A percentile compares a stretch with the other conserved stretches of the same genome.
These are phyloP conservation scores for Liodrosophila aerea DNA, from an alignment of 2,888 invertebrate genomes.

Conservation along the genomic window DNA sequence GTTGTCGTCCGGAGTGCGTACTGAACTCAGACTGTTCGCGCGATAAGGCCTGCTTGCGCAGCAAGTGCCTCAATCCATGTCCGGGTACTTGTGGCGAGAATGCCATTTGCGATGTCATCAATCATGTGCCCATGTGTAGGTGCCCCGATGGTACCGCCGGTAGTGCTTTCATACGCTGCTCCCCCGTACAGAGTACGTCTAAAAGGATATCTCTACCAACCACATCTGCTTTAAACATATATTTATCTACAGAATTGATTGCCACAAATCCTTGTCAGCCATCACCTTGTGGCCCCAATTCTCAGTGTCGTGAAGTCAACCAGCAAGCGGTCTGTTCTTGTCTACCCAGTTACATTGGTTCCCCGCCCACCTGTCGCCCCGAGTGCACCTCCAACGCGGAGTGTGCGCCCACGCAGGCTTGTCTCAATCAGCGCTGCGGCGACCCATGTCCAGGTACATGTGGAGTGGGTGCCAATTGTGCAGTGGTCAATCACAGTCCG, in stretches of 20 bases:
- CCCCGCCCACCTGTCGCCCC: conserved; percentile 90
- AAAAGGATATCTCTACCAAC: too few relatives aligned
- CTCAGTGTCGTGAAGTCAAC: conserved; percentile 89
- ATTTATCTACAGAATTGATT: conserved; percentile 74
- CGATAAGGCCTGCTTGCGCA: conserved; percentile 87
- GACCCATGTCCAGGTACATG: conserved; percentile 93
- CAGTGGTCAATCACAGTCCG: conserved; percentile 91
- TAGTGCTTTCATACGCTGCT: conserved; percentile 86
- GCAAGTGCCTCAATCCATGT: conserved; percentile 90
- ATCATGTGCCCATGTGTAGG: conserved; percentile 87
- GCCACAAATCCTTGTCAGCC: conserved; percentile 86
- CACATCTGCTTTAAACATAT: background rate
- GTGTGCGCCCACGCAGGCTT: conserved; percentile 88
- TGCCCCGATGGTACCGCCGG: conserved; percentile 85
- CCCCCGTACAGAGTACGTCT: conserved; percentile 53
- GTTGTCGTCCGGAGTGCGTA: conserved; percentile 89
- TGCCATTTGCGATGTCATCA: conserved; percentile 89
- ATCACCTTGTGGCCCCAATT: conserved; percentile 90
- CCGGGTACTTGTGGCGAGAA: conserved; percentile 87
- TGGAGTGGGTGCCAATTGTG: conserved; percentile 88
- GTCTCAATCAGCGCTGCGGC: conserved; percentile 90
- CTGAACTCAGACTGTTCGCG: conserved; percentile 88
- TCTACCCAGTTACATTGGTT: conserved; percentile 87
- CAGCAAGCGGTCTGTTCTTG: conserved; percentile 89
- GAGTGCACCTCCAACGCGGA: conserved; percentile 90